A percentile compares a stretch with the other conserved stretches of the same genome.
Evolutionary conservation across 2,797 vertebrate species (phyloP).

Genomic region (Spheniscus humboldti): DNA sequence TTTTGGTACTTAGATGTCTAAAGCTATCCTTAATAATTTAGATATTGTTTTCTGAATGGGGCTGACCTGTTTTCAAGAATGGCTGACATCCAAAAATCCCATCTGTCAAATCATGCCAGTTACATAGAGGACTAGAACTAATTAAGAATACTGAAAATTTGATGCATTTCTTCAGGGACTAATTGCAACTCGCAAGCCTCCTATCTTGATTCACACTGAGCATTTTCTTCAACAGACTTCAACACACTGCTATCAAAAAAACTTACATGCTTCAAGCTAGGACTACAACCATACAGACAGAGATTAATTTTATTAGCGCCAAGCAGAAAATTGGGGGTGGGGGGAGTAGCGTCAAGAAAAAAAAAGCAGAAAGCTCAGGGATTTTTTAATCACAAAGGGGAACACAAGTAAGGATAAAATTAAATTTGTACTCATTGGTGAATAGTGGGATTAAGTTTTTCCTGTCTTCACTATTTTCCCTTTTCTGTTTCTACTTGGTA

Average conservation of each 20-base stretch:
- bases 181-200: neutral
- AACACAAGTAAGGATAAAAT: neutral
- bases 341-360: neutral
- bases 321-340: neutral
- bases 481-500: neutral
- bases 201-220: neutral
- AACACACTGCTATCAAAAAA: neutral
- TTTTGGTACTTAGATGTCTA: neutral
- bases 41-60: neutral
- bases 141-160: constrained; percentile 20
- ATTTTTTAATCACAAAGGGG: neutral
- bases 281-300: neutral
- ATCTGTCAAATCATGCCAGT: constrained; percentile 33
- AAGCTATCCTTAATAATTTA: neutral
- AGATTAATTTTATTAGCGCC: neutral
- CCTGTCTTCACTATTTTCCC: neutral
- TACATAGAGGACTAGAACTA: neutral
- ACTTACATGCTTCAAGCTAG: neutral
- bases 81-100: constrained; percentile 7
- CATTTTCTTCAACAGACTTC: neutral
- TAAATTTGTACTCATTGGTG: neutral
- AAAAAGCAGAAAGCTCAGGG: neutral
- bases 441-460: neutral
- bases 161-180: neutral
- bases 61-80: constrained; percentile 34